Conservation (phyloP, 1,140 invertebrate genomes). For the Ceratina calcarata region DNA sequence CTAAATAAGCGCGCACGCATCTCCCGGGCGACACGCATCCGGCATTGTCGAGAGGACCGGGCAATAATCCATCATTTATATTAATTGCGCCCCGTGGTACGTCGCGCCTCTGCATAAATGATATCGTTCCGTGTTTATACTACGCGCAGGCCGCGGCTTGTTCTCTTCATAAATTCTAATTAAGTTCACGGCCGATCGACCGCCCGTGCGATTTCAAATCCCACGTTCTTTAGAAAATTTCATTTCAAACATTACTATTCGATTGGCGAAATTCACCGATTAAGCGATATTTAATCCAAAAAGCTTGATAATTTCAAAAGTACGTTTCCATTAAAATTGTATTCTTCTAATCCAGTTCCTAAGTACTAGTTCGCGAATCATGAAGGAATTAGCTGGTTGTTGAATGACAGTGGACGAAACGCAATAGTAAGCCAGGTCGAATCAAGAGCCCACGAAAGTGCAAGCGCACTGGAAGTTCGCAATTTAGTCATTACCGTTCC, state of each 20-base stretch:
- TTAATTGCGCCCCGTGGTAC: constrained; percentile 74
- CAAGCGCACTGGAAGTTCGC: constrained; percentile 61
- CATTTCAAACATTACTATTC: too few species aligned
- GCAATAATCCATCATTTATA: constrained; percentile 77
- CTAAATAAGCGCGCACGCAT: constrained; percentile 37
- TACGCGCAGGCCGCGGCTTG: constrained; percentile 42
- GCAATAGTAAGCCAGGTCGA: constrained; percentile 41
- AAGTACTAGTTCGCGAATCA: too few species aligned
- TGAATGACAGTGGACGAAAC: constrained; percentile 1
- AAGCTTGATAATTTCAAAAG: too few species aligned
- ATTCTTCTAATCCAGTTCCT: too few species aligned
- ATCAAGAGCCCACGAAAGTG: constrained; percentile 52
- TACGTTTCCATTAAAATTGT: too few species aligned
- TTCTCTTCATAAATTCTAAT: constrained; percentile 77
- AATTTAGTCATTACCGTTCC: constrained; percentile 61
- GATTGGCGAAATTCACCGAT: background rate
- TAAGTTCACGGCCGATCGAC: constrained; percentile 72
- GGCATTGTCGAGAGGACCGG: constrained; percentile 57
- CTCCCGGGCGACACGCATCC: constrained; percentile 56
- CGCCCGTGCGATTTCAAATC: too few species aligned
- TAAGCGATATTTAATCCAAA: too few species aligned
- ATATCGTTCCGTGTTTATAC: constrained; percentile 70
- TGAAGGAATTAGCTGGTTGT: background rate
- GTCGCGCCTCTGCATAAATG: constrained; percentile 70
- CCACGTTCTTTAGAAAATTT: too few species aligned